A percentile compares a stretch with the other conserved stretches of the same genome.
Evolutionary conservation across 2,888 invertebrate species (phyloP).

Genomic region (Heterodera filipjevi): DNA sequence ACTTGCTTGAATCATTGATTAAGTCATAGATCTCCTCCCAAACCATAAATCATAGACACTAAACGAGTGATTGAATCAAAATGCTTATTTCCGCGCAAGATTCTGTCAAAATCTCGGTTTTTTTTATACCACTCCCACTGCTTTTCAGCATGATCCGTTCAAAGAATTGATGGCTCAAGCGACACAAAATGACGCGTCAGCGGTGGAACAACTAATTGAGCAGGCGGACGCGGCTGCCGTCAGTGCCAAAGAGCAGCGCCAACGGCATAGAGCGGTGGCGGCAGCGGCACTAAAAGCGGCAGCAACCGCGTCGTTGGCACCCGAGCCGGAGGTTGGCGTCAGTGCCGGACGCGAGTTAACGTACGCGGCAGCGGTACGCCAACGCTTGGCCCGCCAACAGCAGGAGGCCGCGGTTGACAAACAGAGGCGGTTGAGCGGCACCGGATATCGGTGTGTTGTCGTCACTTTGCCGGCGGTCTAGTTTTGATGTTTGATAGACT

Average conservation of each 20-base stretch:
- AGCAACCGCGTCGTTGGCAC: too few relatives aligned
- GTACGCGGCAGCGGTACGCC: conserved; percentile 7
- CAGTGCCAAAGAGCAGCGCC: background rate
- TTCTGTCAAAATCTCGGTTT: too few relatives aligned
- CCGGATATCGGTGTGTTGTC: background rate
- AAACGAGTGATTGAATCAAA: too few relatives aligned
- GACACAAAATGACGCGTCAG: conserved; percentile 6
- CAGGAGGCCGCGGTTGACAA: background rate
- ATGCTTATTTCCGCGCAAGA: too few relatives aligned
- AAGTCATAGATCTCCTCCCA: too few relatives aligned
- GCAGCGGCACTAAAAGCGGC: background rate
- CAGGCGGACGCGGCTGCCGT: background rate
- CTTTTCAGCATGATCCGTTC: conserved; percentile 6
- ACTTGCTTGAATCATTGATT: too few relatives aligned
- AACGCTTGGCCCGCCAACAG: background rate
- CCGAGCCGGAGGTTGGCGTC: conserved; percentile 11
- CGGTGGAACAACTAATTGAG: conserved; percentile 15
- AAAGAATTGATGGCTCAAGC: conserved; percentile 18
- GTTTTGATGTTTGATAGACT: too few relatives aligned
- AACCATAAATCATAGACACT: too few relatives aligned
- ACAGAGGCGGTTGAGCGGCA: background rate
- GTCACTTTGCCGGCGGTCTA: background rate
- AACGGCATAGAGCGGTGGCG: background rate
- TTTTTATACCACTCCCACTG: background rate
- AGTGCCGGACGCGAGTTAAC: conserved; percentile 22